Evolutionary conservation across 2,113 vertebrate species (phyloP).

Genomic region (Hylia prasina): DNA sequence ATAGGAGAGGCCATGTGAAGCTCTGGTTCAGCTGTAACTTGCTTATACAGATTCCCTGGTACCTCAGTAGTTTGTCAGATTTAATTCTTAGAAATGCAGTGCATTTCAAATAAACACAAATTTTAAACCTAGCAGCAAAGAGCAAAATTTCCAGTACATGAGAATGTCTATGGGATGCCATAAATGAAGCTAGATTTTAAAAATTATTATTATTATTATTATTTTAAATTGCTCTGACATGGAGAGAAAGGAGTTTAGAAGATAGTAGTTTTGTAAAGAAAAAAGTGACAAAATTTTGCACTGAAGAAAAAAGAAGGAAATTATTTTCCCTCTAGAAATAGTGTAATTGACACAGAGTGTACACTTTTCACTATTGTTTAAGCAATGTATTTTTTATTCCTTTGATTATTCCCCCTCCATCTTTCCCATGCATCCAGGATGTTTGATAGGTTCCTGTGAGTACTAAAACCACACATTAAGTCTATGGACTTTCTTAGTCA

Average conservation of each 20-base stretch:
- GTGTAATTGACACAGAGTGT: background rate
- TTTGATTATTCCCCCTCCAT: background rate
- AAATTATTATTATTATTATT: background rate
- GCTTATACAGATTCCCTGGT: background rate
- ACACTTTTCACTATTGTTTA: background rate
- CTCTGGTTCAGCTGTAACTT: background rate
- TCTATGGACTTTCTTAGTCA: background rate
- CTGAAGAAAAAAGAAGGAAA: background rate
- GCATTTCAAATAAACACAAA: background rate
- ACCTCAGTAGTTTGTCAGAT: background rate
- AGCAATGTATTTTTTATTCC: background rate
- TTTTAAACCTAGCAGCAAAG: background rate
- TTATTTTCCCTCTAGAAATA: background rate
- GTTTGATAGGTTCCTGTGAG: background rate
- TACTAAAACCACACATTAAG: background rate
- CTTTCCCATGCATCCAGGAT: background rate
- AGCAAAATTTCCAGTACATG: background rate
- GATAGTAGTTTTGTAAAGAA: background rate
- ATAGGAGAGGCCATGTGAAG: background rate
- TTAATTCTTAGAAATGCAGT: background rate
- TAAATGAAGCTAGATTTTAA: background rate
- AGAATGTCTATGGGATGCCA: background rate
- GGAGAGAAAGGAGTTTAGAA: background rate
- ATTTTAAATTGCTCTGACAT: background rate
- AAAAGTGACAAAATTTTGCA: background rate